Base-by-base conservation (phyloP, 2,113 vertebrate genomes). In the Oryzias celebensis region DNA sequence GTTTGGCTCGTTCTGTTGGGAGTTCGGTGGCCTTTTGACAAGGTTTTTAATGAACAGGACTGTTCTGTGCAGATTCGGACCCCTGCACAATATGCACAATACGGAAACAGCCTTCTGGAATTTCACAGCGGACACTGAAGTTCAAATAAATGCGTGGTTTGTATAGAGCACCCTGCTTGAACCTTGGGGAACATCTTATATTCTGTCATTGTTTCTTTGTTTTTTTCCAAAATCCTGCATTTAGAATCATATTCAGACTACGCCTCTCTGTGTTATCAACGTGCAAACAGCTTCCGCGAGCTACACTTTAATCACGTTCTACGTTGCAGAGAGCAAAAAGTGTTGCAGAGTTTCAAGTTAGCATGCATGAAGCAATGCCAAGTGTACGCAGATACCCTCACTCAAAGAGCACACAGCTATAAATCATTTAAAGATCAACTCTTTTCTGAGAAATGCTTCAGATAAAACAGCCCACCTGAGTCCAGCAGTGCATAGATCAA, bases 391-490 rank as follows among this genome's bases (percentile, higher is more conserved):
- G 50, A 80, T 73, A 53, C 71, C 71, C 58, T 53, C 77, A 65
- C 52, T 73, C 54, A 78, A 73, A 81, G 46, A 80, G 52, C 84
- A 78, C 48, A 31, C 57, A 56, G 66, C 64, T 52, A 90, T 90
- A 81, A 87, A 91, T 90, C 73, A 89, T 90, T 87, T 69, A 88
- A 76, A 79, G 62, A 80, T 50, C 64, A 58, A 75, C 81, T 73
- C 77, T 77, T 84, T 65, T 70, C 52, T 68, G 76, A 83, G 73
- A 83, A 86, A 78, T 58, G 73, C 77, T 72, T 75, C 31, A 26
- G 61, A 85, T 84, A 78, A 85, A 85, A 85, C 74, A 81, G 87
- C 78, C 69, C 84, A 83, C 83, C 84, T 84, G 84, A 87, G 86
- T 87, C 83, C 68, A 28, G 73, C 81, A 61, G 83, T 79, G 69